These are phyloP conservation scores for Mycteria americana DNA, from an alignment of 2,797 vertebrate species.

Conservation along the genomic window DNA sequence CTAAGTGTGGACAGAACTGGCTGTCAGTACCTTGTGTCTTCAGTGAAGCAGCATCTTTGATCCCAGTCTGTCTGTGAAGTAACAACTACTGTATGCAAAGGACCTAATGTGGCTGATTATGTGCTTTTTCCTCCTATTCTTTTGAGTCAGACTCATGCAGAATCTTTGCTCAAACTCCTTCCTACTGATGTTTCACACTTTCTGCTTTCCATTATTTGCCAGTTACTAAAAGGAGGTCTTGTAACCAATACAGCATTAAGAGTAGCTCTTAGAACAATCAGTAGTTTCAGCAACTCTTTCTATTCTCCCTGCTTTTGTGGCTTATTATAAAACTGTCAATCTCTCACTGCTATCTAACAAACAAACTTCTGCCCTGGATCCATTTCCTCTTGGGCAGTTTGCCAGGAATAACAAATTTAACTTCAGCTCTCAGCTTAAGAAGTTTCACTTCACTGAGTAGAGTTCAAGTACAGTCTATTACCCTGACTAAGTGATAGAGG, in stretches of 20 bases:
- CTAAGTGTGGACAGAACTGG: not conserved
- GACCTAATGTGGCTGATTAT: not conserved
- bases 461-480: slow-evolving; percentile 73
- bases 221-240: slow-evolving; percentile 20
- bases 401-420: slow-evolving; percentile 78
- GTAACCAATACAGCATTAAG: slow-evolving; percentile 36
- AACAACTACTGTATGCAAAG: not conserved
- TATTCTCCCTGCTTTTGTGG: slow-evolving; percentile 46
- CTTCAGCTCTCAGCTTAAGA: slow-evolving; percentile 72
- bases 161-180: slow-evolving; percentile 1
- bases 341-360: slow-evolving; percentile 65
- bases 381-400: slow-evolving; percentile 70
- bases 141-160: not conserved
- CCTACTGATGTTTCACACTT: not conserved
- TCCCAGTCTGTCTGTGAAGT: not conserved
- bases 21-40: not conserved
- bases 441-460: slow-evolving; percentile 72
- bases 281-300: slow-evolving; percentile 45
- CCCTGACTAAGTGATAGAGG: slow-evolving; percentile 73
- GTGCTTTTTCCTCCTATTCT: not conserved
- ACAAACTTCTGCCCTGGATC: slow-evolving; percentile 64
- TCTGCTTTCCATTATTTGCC: slow-evolving; percentile 47
- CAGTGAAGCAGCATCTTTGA: not conserved
- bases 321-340: slow-evolving; percentile 61
- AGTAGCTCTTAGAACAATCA: slow-evolving; percentile 28